phyloP scores from a whole-genome alignment of 2,797 vertebrate genomes.

The Yasuhikotakia modesta region DNA sequence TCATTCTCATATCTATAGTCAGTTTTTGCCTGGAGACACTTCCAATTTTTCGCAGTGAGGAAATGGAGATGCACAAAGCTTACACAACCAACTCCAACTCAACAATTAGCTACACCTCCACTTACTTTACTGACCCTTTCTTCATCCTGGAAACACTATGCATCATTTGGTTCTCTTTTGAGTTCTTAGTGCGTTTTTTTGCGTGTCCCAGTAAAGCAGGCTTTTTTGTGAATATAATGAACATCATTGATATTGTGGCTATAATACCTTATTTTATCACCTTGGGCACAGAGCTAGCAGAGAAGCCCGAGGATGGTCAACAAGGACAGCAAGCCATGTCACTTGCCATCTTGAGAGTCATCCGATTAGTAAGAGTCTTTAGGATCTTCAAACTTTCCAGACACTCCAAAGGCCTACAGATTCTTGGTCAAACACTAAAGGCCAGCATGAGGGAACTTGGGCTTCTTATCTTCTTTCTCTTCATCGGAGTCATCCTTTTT shows the following conservation, averaged over 20 bases:
- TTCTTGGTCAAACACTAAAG: conserved; percentile 95
- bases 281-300: conserved; percentile 92
- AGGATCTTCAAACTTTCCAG: conserved; percentile 98
- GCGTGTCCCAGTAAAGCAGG: conserved; percentile 98
- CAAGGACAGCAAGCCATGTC: conserved; percentile 98
- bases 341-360: conserved; percentile 94
- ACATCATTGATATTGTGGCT: conserved; percentile 98
- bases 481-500: conserved; percentile 98
- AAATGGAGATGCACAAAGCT: conserved; percentile 76
- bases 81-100: conserved; percentile 78
- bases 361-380: conserved; percentile 94
- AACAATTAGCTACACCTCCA: conserved; percentile 77
- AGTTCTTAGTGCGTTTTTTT: conserved; percentile 96
- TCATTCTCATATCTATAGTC: conserved; percentile 89
- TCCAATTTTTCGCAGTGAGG: conserved; percentile 86
- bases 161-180: conserved; percentile 99
- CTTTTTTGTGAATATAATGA: conserved; percentile 99
- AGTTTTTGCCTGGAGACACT: conserved; percentile 89
- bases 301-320: conserved; percentile 91
- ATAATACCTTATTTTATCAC: conserved; percentile 99
- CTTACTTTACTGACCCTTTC: conserved; percentile 96
- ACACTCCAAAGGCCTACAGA: conserved; percentile 96
- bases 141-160: conserved; percentile 99
- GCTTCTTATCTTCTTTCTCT: conserved; percentile 96
- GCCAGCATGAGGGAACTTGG: conserved; percentile 96